phyloP scores from a whole-genome alignment of 2,797 vertebrate species.

The Karalla daura region DNA sequence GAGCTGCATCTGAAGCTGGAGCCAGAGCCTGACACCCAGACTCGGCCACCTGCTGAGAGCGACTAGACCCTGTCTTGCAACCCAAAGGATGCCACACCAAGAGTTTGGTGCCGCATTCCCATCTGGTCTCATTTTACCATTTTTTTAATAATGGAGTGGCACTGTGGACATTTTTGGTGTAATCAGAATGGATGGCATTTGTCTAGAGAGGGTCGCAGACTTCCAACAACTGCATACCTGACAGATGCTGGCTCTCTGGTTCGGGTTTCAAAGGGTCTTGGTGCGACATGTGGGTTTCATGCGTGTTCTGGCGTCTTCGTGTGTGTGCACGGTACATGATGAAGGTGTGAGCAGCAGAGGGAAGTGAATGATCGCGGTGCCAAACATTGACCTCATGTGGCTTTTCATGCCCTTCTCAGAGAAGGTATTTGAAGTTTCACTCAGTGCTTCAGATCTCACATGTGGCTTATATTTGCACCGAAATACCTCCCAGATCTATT shows the following conservation, averaged over 20 bases:
- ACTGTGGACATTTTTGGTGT: conserved; percentile 27
- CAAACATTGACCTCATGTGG: conserved; percentile 69
- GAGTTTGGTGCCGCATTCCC: conserved; percentile 22
- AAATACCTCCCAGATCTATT: conserved; percentile 69
- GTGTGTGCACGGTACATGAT: conserved; percentile 33
- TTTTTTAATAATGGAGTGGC: conserved; percentile 41
- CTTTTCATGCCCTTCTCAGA: conserved; percentile 51
- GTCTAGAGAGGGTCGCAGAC: conserved; percentile 11
- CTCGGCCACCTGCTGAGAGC: conserved; percentile 57
- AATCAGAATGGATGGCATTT: conserved; percentile 56
- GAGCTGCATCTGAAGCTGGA: conserved; percentile 42
- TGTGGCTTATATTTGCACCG: conserved; percentile 74
- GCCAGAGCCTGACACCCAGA: conserved; percentile 38
- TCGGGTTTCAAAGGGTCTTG: conserved; percentile 57
- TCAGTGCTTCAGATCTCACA: conserved; percentile 70
- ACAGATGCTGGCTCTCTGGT: conserved; percentile 17
- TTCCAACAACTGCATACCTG: conserved; percentile 46
- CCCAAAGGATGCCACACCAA: conserved; percentile 19
- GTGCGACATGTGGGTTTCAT: conserved; percentile 36
- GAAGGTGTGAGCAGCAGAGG: conserved; percentile 56
- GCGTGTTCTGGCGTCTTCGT: conserved; percentile 16
- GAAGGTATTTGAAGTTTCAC: conserved; percentile 70
- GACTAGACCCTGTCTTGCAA: conserved; percentile 37
- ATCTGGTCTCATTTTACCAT: conserved; percentile 71
- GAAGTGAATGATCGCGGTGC: conserved; percentile 54